Evolutionary conservation across 2,888 invertebrate species (phyloP).

Genomic region (Drosophila cognata): DNA sequence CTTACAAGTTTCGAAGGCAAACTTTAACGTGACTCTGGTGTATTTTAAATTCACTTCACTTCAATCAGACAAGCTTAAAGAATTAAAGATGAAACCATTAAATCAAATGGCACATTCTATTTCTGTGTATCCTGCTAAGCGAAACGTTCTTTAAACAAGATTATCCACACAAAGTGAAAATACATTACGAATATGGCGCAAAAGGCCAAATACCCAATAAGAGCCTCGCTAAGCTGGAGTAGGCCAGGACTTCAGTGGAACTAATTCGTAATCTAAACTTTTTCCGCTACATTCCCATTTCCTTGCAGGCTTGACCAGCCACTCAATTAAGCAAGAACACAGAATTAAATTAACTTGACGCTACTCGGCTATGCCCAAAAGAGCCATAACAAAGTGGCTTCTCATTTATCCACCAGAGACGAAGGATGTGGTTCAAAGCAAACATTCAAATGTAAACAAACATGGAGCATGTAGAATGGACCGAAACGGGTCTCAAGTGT

Average conservation of each 20-base stretch:
- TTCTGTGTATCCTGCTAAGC: neutral
- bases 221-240: conserved; percentile 1
- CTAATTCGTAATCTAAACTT: conserved; percentile 25
- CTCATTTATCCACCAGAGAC: neutral
- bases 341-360: conserved; percentile 73
- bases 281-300: conserved; percentile 52
- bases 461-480: conserved; percentile 18
- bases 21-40: neutral
- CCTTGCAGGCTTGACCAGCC: conserved; percentile 51
- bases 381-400: conserved; percentile 61
- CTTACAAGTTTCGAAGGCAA: neutral
- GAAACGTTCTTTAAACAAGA: neutral
- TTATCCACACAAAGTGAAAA: neutral
- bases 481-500: conserved; percentile 63
- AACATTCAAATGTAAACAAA: conserved; percentile 70
- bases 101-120: neutral
- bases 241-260: neutral
- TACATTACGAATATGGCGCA: neutral
- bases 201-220: conserved; percentile 16
- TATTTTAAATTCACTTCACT: neutral
- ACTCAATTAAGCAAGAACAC: conserved; percentile 71
- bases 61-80: neutral
- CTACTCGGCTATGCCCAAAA: conserved; percentile 53
- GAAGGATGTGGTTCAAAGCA: conserved; percentile 35
- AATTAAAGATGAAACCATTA: neutral